These are phyloP conservation scores for Epinephelus fuscoguttatus DNA, from an alignment of 2,113 vertebrate species.

Conservation along the genomic window DNA sequence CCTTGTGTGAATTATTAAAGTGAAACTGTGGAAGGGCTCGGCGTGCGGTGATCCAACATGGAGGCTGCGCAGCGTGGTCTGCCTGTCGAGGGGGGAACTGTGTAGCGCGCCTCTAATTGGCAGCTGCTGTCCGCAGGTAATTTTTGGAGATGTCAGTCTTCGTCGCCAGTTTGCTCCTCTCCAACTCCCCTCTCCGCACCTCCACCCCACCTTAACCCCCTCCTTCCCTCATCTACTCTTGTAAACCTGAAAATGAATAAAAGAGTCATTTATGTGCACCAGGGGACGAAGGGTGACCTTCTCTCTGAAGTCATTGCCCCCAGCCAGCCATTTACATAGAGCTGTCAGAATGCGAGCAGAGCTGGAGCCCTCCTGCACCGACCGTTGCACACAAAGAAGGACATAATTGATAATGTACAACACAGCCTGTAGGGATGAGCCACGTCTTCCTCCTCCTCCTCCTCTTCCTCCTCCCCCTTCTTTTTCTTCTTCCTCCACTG, in stretches of 20 bases:
- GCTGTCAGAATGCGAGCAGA: slow-evolving; percentile 81
- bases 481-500: slow-evolving; percentile 43
- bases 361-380: slow-evolving; percentile 62
- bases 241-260: slow-evolving; percentile 86
- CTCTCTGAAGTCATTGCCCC: slow-evolving; percentile 86
- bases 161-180: slow-evolving; percentile 15
- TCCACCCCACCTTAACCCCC: slow-evolving; percentile 52
- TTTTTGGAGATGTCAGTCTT: slow-evolving; percentile 75
- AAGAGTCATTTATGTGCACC: slow-evolving; percentile 84
- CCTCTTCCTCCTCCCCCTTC: slow-evolving; percentile 41
- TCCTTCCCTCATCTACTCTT: slow-evolving; percentile 60
- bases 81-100: slow-evolving; percentile 31
- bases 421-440: slow-evolving; percentile 78
- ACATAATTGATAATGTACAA: slow-evolving; percentile 85
- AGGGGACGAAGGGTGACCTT: slow-evolving; percentile 86
- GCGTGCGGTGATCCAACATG: slow-evolving; percentile 58
- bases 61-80: slow-evolving; percentile 29
- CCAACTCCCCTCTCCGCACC: slow-evolving; percentile 19
- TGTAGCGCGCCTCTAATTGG: slow-evolving; percentile 70
- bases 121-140: slow-evolving; percentile 77
- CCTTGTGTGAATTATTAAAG: slow-evolving; percentile 66
- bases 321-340: slow-evolving; percentile 88
- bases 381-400: slow-evolving; percentile 75
- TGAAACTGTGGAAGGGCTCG: slow-evolving; percentile 52
- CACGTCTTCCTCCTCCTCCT: slow-evolving; percentile 43